phyloP scores from a whole-genome alignment of 2,113 vertebrate genomes.

The Danionella cerebrum region DNA sequence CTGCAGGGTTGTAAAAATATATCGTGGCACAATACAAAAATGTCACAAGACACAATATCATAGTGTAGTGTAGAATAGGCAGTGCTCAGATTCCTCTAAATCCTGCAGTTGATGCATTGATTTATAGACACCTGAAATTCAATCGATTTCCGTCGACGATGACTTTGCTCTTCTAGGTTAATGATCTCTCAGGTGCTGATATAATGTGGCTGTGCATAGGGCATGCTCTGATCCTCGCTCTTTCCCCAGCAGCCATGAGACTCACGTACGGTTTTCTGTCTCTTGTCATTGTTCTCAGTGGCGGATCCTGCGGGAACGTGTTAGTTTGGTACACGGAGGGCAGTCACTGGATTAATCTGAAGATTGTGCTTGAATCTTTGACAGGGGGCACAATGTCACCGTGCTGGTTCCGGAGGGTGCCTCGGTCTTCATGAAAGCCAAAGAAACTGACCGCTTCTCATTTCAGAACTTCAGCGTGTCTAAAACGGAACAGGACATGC shows the following conservation, averaged over 20 bases:
- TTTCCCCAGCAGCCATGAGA: slow-evolving; percentile 35
- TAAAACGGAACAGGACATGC: slow-evolving; percentile 18
- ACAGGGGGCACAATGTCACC: slow-evolving; percentile 60
- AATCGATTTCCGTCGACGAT: not conserved
- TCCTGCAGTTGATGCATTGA: too few relatives aligned
- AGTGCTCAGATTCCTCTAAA: too few relatives aligned
- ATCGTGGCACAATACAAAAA: too few relatives aligned
- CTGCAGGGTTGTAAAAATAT: too few relatives aligned
- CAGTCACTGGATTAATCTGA: slow-evolving; percentile 75
- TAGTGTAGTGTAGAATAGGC: too few relatives aligned
- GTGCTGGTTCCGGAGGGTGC: slow-evolving; percentile 47
- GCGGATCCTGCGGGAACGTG: slow-evolving; percentile 54
- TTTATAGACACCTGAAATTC: not conserved
- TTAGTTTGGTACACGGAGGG: slow-evolving; percentile 67
- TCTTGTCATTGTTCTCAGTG: slow-evolving; percentile 42
- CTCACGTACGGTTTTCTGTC: slow-evolving; percentile 33
- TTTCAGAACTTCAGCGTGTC: slow-evolving; percentile 45
- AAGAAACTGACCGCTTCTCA: slow-evolving; percentile 26
- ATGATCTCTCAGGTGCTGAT: not conserved
- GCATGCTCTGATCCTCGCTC: not conserved
- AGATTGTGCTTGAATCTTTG: slow-evolving; percentile 50
- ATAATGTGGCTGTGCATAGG: not conserved
- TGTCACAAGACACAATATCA: too few relatives aligned
- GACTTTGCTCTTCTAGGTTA: not conserved
- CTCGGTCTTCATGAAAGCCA: slow-evolving; percentile 38